phyloP scores from a whole-genome alignment of 2,888 invertebrate species.

The Clostera curtula region DNA sequence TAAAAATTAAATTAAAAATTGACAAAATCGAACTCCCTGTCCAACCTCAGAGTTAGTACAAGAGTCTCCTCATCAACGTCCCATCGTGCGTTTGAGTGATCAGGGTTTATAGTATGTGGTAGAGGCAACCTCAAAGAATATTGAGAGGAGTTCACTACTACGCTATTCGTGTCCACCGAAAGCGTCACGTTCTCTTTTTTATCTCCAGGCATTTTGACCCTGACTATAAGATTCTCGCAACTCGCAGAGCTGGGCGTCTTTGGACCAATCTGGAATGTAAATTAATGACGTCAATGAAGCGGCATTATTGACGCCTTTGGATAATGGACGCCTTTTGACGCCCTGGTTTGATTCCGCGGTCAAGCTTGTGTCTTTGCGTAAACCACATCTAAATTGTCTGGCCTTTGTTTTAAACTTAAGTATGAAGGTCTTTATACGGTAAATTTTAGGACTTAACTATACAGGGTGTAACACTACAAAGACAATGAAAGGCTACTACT shows the following conservation, averaged over 20 bases:
- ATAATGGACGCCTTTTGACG: no score
- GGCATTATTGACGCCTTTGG: no score
- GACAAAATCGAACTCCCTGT: conserved; percentile 88
- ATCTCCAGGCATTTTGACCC: conserved; percentile 84
- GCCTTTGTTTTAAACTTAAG: no score
- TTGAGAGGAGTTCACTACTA: conserved; percentile 78
- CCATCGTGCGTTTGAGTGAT: conserved; percentile 88
- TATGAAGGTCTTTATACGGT: no score
- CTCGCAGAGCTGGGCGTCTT: conserved; percentile 86
- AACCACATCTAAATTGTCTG: no score
- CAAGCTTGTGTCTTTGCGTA: no score
- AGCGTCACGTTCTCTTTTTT: conserved; percentile 83
- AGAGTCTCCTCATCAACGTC: conserved; percentile 78
- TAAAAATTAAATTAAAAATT: conserved; percentile 82
- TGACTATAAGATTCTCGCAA: conserved; percentile 91
- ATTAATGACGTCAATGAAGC: no score
- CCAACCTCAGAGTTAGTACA: conserved; percentile 81
- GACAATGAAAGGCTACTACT: no score
- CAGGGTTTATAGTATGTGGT: conserved; percentile 88
- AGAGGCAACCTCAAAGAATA: conserved; percentile 83
- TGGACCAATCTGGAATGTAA: conserved; percentile 79
- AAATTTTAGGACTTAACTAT: no score
- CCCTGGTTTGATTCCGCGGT: no score
- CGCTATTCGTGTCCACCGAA: conserved; percentile 74
- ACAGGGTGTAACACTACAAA: no score